phyloP scores from a whole-genome alignment of 2,888 invertebrate genomes.

The Cenopis cana region DNA sequence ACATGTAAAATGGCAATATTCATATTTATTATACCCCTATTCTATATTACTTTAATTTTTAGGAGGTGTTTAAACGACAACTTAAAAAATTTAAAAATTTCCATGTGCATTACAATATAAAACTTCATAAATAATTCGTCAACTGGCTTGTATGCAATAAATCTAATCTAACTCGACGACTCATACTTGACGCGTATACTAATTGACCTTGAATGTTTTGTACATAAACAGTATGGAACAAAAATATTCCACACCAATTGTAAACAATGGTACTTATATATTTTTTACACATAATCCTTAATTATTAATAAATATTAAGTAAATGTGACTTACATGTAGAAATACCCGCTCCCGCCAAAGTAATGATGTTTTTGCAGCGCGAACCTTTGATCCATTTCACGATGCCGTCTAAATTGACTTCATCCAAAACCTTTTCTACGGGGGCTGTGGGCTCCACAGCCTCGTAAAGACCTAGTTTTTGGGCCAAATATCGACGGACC shows the following conservation, averaged over 20 bases:
- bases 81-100: too few species aligned
- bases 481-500: constrained; percentile 87
- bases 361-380: constrained; percentile 93
- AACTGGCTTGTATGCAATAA: constrained; percentile 1
- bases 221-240: constrained; percentile 39
- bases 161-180: constrained; percentile 13
- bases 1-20: too few species aligned
- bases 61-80: too few species aligned
- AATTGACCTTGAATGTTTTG: constrained; percentile 36
- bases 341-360: constrained; percentile 98
- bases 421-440: constrained; percentile 85
- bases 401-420: constrained; percentile 90
- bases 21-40: too few species aligned
- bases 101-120: not conserved
- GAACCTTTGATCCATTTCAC: constrained; percentile 91
- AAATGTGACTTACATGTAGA: constrained; percentile 92
- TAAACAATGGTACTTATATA: not conserved
- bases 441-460: constrained; percentile 66
- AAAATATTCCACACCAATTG: constrained; percentile 19
- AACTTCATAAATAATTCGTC: not conserved
- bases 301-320: not conserved
- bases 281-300: not conserved
- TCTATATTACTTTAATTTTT: too few species aligned
- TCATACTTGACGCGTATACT: constrained; percentile 36
- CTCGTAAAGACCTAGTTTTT: constrained; percentile 86